Base-by-base conservation (phyloP, 2,888 invertebrate genomes). In the Eucriotettix oculatus region DNA sequence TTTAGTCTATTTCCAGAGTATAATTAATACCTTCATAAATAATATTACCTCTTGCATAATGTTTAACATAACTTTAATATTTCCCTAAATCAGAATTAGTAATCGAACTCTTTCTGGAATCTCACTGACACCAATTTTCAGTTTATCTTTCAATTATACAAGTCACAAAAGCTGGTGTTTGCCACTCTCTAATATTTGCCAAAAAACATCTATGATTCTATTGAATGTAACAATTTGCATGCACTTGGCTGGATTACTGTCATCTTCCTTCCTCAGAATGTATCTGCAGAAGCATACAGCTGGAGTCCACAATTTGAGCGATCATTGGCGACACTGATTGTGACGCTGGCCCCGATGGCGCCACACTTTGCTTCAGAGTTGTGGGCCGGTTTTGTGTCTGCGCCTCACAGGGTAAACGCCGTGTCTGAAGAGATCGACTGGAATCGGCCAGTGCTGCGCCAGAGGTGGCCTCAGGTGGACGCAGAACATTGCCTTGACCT, bases 361-460 rank as follows among this genome's bases (percentile, higher is more conserved):
- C 97, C 97, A 0, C 89, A 92, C 74, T 94, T 94, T 73, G 85
- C 91, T 43, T 88, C 88, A 0, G 95, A 96, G 73, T 74, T 96
- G 16, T 97, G 96, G 96, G 78, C 82, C 29, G 90, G 86, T 57
- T 84, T 90, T 68, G 74, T 78, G 44, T 78, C 80, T 0, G 83
- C 83, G 3, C 82, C 84, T 9, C 76, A 83, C 66, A 78, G 81
- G 65, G 67, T 82, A 14, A 78, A 78, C 68, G 65, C 65, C 0
- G 17, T n/a, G 11, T 71, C 75, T 9, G 68, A 71, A 11, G 78
- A 82, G 65, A 78, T 90, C 56, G 70, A 79, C 56, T 87, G 88
- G 85, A 74, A 85, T 58, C 76, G 81, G 69, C 75, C 79, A 70
- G 85, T 92, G 56, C 76, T 90, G 53, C 79, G 86, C 60, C 90